These are phyloP conservation scores for Sphaerodactylus townsendi DNA, from an alignment of 2,113 vertebrate species.

Conservation along the genomic window DNA sequence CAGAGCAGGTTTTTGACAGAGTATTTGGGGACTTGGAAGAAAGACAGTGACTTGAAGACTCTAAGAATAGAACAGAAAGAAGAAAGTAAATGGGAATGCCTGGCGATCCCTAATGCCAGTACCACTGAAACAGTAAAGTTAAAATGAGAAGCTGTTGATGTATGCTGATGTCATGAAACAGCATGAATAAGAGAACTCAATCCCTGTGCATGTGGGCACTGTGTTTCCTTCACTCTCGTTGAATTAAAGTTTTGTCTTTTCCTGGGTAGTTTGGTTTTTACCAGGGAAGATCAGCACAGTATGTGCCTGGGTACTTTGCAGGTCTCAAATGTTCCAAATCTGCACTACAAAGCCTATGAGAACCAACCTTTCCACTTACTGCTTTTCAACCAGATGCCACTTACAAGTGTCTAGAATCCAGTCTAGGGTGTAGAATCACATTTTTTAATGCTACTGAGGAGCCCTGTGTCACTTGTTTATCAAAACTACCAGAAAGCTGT, in stretches of 20 bases:
- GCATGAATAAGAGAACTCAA: not conserved
- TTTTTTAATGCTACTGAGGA: constrained; percentile 43
- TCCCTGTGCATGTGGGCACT: not conserved
- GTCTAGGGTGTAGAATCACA: too few species aligned
- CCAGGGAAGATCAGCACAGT: not conserved
- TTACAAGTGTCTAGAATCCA: constrained; percentile 50
- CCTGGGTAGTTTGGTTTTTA: not conserved
- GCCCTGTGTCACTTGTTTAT: constrained; percentile 52
- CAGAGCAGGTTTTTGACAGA: not conserved
- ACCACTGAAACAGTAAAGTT: not conserved
- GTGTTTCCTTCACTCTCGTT: not conserved
- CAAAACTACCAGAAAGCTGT: constrained; percentile 39
- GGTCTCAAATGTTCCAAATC: not conserved
- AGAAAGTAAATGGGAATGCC: not conserved
- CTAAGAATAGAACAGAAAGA: not conserved
- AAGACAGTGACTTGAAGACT: constrained; percentile 3
- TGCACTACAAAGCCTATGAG: too few species aligned
- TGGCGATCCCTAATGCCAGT: not conserved
- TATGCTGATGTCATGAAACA: not conserved
- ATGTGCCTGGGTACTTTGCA: not conserved
- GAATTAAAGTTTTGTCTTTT: not conserved
- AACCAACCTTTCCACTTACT: not conserved
- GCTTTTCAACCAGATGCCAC: constrained; percentile 55
- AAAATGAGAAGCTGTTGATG: not conserved
- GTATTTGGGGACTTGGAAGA: not conserved